Evolutionary conservation across 2,797 vertebrate species (phyloP).

Genomic region (Florisuga fusca): DNA sequence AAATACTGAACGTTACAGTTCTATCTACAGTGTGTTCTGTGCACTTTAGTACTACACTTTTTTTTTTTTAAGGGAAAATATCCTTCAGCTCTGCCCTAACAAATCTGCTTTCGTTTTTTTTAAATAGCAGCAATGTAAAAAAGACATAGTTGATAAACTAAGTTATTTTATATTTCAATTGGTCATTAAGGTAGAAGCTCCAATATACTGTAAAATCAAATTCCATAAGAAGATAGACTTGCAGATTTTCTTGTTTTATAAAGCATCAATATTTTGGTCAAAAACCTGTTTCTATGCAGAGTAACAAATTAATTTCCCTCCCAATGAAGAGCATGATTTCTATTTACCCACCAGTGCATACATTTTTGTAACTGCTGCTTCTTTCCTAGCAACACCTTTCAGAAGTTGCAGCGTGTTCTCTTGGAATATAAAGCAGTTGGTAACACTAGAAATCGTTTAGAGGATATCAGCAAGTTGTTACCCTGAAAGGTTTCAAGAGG

Average conservation of each 20-base stretch:
- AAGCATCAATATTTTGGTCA: constrained; percentile 1
- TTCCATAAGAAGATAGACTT: neutral
- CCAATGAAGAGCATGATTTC: neutral
- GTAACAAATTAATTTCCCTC: constrained; percentile 23
- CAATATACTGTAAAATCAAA: neutral
- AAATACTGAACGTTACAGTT: neutral
- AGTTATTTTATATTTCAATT: neutral
- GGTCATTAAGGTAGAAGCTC: neutral
- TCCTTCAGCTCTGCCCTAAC: neutral
- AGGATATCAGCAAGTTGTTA: constrained; percentile 50
- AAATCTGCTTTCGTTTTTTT: neutral
- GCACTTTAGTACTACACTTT: neutral
- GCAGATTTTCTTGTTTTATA: neutral
- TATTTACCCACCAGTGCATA: neutral
- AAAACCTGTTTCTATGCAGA: neutral
- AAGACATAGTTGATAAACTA: neutral
- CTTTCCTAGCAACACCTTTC: constrained; percentile 30
- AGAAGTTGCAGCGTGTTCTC: constrained; percentile 28
- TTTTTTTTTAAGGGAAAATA: neutral
- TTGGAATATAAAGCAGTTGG: constrained; percentile 51
- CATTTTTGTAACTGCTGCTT: constrained; percentile 1
- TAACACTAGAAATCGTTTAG: constrained; percentile 54
- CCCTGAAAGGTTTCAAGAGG: constrained; percentile 65
- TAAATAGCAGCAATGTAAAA: neutral
- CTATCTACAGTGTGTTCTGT: neutral